Evolutionary conservation across 2,888 invertebrate genomes (phyloP).

Genomic region (Zygothrica quintamaculata): DNA sequence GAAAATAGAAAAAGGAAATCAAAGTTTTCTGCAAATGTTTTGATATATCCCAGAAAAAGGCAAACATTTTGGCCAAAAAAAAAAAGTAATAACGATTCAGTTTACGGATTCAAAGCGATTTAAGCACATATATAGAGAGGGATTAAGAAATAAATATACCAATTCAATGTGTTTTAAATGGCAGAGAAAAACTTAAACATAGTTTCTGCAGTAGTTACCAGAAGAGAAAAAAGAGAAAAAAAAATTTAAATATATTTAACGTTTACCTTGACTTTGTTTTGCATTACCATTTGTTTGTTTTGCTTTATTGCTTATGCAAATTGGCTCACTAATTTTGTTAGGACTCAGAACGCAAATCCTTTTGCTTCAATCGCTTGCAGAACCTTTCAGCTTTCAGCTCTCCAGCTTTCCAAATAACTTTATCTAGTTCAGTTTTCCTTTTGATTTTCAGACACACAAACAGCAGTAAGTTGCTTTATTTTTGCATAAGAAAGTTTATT

Average conservation of each 20-base stretch:
- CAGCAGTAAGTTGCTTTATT: constrained; percentile 28
- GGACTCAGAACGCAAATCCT: constrained; percentile 54
- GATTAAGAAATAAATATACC: too few relatives aligned
- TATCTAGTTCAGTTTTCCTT: constrained; percentile 59
- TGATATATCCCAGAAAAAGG: constrained; percentile 38
- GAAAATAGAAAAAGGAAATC: constrained; percentile 21
- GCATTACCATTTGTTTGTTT: constrained; percentile 31
- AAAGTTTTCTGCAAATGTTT: constrained; percentile 51
- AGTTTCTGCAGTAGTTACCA: too few relatives aligned
- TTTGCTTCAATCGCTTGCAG: constrained; percentile 43
- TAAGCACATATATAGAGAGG: background rate
- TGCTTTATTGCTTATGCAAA: constrained; percentile 69
- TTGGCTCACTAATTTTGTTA: constrained; percentile 60
- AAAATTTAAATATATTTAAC: too few relatives aligned
- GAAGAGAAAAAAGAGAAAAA: too few relatives aligned
- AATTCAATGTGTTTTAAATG: too few relatives aligned
- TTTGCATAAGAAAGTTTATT: constrained; percentile 56
- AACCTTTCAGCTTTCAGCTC: too few relatives aligned
- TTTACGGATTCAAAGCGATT: background rate
- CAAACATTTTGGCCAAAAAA: background rate
- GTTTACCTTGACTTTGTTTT: background rate
- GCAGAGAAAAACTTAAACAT: too few relatives aligned
- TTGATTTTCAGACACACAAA: constrained; percentile 38
- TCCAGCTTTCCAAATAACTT: constrained; percentile 32
- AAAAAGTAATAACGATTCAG: background rate